Base-by-base conservation (phyloP, 2,888 invertebrate genomes). In the Scaptomyza parva region DNA sequence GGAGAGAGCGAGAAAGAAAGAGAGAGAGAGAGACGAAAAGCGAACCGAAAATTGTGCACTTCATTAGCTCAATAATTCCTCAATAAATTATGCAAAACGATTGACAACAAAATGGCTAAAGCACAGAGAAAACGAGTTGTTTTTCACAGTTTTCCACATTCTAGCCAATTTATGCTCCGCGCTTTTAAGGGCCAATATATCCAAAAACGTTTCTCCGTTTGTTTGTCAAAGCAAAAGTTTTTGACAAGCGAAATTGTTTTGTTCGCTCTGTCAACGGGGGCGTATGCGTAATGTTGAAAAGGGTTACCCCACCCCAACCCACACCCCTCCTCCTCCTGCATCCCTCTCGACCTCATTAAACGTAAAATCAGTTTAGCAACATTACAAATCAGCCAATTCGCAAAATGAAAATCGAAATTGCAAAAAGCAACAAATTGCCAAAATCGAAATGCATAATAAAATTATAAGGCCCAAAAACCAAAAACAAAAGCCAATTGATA, bases 31-130 rank as follows among this genome's bases (percentile, higher is more conserved):
- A 20, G 7, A 1, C 41, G 48, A 70, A 64, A 62, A 62, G 72
- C 72, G 14, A 20, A 7, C 2, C 41, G 48, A 70, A 64, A 62
- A 62, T 70, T 70, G 68, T 72, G 67, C 71, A 86, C 88, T 84
- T 84, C 86, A 84, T 84, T 88, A 86, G 88, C 81, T 86, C 72
- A 75, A 86, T 82, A 86, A 86, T 79, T 83, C 63, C 70, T 30
- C 63, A 83, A 83, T 79, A 83, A 83, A 77, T 86, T 76, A 76
- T 79, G 83, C 88, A 80, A 63, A 79, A 66, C 73, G 71, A 61
- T 66, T 76, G 78, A 59, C 78, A 74, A 37, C 37, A 37, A 57
- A 74, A 63, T 53, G 78, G 74, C 54, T 7, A 12, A 2, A 28
- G 28, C 28, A 28, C 55, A 44, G 37, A 59, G n/a, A 59, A 55